Evolutionary conservation across 2,888 invertebrate genomes (phyloP), one percentile per base, ranked within the genome.

Genomic region (Aleiodes testaceus): DNA sequence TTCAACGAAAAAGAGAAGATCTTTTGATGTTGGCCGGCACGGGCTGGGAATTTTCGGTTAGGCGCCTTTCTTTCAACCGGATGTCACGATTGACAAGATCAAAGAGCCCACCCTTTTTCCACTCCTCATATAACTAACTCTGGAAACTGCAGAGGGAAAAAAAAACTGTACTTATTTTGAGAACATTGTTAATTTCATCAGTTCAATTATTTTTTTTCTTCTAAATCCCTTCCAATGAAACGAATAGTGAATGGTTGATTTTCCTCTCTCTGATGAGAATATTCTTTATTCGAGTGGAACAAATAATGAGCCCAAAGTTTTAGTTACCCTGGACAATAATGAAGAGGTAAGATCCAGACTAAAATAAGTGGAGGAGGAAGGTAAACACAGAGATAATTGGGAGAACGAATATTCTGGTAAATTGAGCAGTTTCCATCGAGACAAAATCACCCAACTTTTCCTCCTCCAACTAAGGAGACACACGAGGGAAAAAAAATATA

Each of bases 321-420:
- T 53, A 50, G 42, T 63, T 18, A 63, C 12, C 42, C 42, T 36
- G 14, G 16, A 67, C 44, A n/a, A 42, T 69, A 52, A 69, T 70
- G 20, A 65, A 45, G 53, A 53, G 53, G 53, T 53, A 52, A 55
- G 16, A 11, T 11, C 59, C 59, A 59, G 59, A 59, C 59, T 42
- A 16, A 55, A n/a, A 5, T 12, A n/a, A 59, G 36, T 59, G 36
- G 36, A 2, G 36, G 36, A 36, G 42, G 36, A 42, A 14, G 59
- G 59, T 36, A 59, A 59, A 59, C 59, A 55, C 14, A 59, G 59
- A 42, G 59, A 59, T 59, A 59, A 59, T 59, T 59, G 65, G 42
- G 22, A 14, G 36, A 70, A 45, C 79, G 78, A 83, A 82, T 84
- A 82, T 85, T 83, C 84, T 80, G 78, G 78, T 82, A 82, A 81